phyloP scores from a whole-genome alignment of 2,888 invertebrate species.

The Aproaerema taeniolella region DNA sequence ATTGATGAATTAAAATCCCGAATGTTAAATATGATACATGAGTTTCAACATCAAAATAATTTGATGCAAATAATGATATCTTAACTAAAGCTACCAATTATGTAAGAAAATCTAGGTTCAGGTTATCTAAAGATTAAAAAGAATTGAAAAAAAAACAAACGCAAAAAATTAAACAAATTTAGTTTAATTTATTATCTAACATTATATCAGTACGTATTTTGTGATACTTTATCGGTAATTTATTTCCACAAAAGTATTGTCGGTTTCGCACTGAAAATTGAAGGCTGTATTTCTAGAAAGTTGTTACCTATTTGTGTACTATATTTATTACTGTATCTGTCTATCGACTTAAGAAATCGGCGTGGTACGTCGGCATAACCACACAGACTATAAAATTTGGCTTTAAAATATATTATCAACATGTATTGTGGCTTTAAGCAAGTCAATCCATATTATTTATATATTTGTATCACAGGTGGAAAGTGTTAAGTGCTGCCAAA shows the following conservation, averaged over 20 bases:
- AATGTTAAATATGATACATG: too few relatives aligned
- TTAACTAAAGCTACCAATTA: too few relatives aligned
- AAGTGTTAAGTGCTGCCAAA: too few relatives aligned
- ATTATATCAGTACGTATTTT: too few relatives aligned
- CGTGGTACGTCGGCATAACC: constrained; percentile 64
- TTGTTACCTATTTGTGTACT: constrained; percentile 73
- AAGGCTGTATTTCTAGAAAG: constrained; percentile 65
- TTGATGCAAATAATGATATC: too few relatives aligned
- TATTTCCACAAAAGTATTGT: constrained; percentile 5
- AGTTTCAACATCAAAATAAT: too few relatives aligned
- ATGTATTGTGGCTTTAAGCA: constrained; percentile 70
- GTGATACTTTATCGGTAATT: neutral
- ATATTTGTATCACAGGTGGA: constrained; percentile 49
- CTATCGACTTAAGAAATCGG: constrained; percentile 67
- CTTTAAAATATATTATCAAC: constrained; percentile 74
- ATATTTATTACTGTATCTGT: constrained; percentile 64
- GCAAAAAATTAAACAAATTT: too few relatives aligned
- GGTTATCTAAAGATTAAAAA: too few relatives aligned
- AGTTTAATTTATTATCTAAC: too few relatives aligned
- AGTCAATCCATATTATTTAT: constrained; percentile 65
- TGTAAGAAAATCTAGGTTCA: too few relatives aligned
- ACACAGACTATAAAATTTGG: constrained; percentile 77
- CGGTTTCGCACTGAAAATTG: constrained; percentile 36
- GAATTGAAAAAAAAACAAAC: too few relatives aligned
- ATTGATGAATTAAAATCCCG: too few relatives aligned